Evolutionary conservation across 2,797 vertebrate genomes (phyloP).

Genomic region (Sphaeramia orbicularis): DNA sequence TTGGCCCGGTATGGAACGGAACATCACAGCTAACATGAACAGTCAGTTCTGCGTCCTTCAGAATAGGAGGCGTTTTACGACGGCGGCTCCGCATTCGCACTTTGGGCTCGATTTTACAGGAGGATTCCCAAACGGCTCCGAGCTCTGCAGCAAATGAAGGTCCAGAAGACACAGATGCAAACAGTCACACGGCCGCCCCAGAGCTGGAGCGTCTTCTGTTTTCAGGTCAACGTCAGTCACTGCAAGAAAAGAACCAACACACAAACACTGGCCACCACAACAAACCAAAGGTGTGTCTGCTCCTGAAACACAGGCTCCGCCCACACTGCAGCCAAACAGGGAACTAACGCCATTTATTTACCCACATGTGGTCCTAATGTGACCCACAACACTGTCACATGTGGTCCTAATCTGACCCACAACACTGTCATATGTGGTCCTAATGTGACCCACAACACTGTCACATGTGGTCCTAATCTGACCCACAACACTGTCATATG

Average conservation of each 20-base stretch:
- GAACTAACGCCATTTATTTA: no score
- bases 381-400: no score
- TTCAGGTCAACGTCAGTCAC: slow-evolving; percentile 38
- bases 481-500: no score
- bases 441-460: no score
- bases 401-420: no score
- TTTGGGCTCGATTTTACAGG: slow-evolving; percentile 41
- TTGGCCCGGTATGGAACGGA: slow-evolving; percentile 34
- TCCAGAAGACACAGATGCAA: slow-evolving; percentile 47
- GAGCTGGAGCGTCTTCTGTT: slow-evolving; percentile 22
- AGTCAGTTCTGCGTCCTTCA: slow-evolving; percentile 18
- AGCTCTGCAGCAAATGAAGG: slow-evolving; percentile 21
- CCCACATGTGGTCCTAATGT: no score
- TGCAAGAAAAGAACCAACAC: slow-evolving; percentile 23
- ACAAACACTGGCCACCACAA: slow-evolving; percentile 31
- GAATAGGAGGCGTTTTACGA: slow-evolving; percentile 14
- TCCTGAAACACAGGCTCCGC: slow-evolving; percentile 13
- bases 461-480: no score
- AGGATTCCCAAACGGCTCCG: slow-evolving; percentile 10
- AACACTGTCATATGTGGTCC: no score
- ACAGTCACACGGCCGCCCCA: slow-evolving; percentile 48
- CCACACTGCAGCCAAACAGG: no score
- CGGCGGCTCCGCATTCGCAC: slow-evolving; percentile 8
- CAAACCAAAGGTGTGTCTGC: slow-evolving; percentile 2
- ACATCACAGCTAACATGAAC: slow-evolving; percentile 51